Evolutionary conservation across 2,113 vertebrate genomes (phyloP), one percentile per base, ranked within the genome.

Genomic region (Crypturellus undulatus): DNA sequence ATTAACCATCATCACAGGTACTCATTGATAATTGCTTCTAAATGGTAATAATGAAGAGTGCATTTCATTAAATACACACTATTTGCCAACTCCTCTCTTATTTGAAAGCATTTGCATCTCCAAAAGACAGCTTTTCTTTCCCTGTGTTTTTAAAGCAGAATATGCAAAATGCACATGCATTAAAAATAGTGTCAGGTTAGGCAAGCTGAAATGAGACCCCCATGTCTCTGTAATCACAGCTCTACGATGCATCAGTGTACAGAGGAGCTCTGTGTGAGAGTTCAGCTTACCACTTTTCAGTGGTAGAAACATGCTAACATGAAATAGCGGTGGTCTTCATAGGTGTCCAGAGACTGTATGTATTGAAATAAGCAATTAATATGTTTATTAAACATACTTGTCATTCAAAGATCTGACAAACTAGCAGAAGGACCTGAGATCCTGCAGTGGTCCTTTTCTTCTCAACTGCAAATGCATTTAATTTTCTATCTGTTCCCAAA

Each of bases 1-100:
- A 95, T 81, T 89, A 94, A 96, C 89, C 38, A 42, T 42, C 19
- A 14, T 78, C 75, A 73, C 67, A 83, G 25, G 40, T 67, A 90
- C 40, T 85, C 67, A 79, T 0, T 83, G 64, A 75, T 82, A 94
- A 71, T 67, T 79, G 34, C 51, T 88, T 94, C 94, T 86, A 70
- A 91, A 90, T 87, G 30, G 30, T 58, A 96, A 67, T 85, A 87
- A 95, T 79, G 63, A 91, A 69, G 43, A 80, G 49, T 62, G 58
- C n/a, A 3, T 49, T 92, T 96, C 34, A 62, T 91, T 80, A 73
- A 87, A 63, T 59, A 51, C 43, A 34, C 34, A 45, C 25, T 76
- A 43, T 51, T 91, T 97, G 79, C 21, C 87, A 84, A 95, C 92
- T 96, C 81, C 92, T 83, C 22, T 84, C 51, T 56, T 43, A 84